phyloP scores from a whole-genome alignment of 2,888 invertebrate species.

The Disparrhopalites patrizii region DNA sequence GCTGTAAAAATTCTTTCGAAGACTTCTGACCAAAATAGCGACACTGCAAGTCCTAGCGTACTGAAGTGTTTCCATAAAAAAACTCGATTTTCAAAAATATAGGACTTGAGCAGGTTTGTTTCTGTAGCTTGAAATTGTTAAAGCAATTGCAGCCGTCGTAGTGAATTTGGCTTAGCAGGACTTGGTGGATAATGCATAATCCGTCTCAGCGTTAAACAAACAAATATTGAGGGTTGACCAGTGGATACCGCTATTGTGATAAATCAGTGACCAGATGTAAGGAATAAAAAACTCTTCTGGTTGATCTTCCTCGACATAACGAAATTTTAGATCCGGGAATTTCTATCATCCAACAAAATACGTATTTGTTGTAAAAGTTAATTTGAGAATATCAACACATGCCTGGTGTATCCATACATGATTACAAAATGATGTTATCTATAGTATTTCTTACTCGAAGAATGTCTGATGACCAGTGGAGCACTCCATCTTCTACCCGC shows the following conservation, averaged over 20 bases:
- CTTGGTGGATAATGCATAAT: slow-evolving; percentile 3
- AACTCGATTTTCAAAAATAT: no score
- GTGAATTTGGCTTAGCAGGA: neutral
- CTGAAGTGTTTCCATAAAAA: no score
- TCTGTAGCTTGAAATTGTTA: no score
- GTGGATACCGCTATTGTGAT: slow-evolving; percentile 57
- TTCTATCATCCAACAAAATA: slow-evolving; percentile 63
- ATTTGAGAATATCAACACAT: no score
- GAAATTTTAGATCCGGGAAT: slow-evolving; percentile 97
- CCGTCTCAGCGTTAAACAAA: slow-evolving; percentile 48
- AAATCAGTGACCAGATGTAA: slow-evolving; percentile 93
- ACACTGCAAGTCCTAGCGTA: no score
- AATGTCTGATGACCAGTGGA: slow-evolving; percentile 90
- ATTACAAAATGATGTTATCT: slow-evolving; percentile 15
- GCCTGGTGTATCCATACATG: no score
- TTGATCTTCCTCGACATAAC: slow-evolving; percentile 97
- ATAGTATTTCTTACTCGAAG: slow-evolving; percentile 64
- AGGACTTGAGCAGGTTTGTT: no score
- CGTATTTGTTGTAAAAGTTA: neutral
- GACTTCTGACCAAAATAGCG: no score
- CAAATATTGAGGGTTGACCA: slow-evolving; percentile 54
- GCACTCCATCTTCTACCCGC: slow-evolving; percentile 84
- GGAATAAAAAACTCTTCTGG: slow-evolving; percentile 77
- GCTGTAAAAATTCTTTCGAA: no score
- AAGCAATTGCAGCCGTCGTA: neutral